These are phyloP conservation scores for Clarias pachynema DNA, from an alignment of 2,797 vertebrate species.

Conservation along the genomic window DNA sequence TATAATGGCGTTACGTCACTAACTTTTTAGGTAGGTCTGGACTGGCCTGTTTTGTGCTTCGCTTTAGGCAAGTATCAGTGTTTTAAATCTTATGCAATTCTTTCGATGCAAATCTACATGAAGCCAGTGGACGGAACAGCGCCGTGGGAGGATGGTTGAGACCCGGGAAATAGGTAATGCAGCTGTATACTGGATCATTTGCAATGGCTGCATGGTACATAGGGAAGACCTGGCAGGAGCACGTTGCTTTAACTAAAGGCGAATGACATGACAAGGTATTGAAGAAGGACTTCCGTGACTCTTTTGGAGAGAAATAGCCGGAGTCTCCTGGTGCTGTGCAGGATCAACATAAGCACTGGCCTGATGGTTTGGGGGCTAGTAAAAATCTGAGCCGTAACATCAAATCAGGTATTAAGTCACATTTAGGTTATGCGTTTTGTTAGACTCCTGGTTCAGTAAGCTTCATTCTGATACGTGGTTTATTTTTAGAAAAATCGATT, in stretches of 20 bases:
- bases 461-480: no score
- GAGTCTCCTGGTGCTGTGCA: background rate
- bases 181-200: background rate
- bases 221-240: background rate
- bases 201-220: background rate
- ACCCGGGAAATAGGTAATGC: background rate
- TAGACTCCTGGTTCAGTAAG: no score
- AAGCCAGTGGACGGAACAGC: background rate
- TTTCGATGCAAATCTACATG: constrained; percentile 1
- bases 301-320: background rate
- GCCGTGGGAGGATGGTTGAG: background rate
- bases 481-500: no score
- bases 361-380: no score
- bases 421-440: no score
- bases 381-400: no score
- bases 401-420: no score
- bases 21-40: no score
- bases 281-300: background rate
- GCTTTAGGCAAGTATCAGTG: background rate
- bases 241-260: background rate
- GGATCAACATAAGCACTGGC: no score
- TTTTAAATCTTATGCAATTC: background rate
- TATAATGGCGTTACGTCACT: background rate
- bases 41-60: background rate
- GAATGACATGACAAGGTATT: background rate